phyloP scores from a whole-genome alignment of 2,888 invertebrate genomes.

The Amblyteles armatorius region DNA sequence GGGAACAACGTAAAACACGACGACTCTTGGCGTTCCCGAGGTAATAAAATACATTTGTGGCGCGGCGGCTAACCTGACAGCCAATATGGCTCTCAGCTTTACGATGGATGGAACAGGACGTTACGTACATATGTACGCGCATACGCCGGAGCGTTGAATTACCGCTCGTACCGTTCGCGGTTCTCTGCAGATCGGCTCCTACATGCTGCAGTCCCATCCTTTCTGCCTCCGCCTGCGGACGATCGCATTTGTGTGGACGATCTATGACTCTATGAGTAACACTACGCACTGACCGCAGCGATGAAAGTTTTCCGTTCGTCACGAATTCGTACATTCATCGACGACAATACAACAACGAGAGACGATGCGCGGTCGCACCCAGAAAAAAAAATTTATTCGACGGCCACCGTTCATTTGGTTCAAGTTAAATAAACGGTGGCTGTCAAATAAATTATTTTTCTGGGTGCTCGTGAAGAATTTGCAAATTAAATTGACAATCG shows the following conservation, averaged over 20 bases:
- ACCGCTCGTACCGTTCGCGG: conserved; percentile 43
- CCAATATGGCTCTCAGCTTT: conserved; percentile 69
- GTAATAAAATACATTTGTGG: conserved; percentile 71
- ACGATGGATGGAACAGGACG: conserved; percentile 66
- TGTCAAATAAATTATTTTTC: too few species aligned
- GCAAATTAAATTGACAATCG: neutral
- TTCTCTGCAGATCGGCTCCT: conserved; percentile 30
- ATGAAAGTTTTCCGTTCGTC: neutral
- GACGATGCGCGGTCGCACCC: neutral
- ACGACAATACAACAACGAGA: neutral
- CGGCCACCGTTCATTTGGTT: too few species aligned
- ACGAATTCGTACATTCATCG: neutral
- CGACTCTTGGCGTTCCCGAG: conserved; percentile 65
- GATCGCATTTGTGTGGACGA: neutral
- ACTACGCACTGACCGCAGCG: conserved; percentile 4
- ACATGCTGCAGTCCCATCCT: neutral
- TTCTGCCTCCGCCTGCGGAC: neutral
- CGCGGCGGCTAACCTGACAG: conserved; percentile 67
- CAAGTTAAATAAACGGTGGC: too few species aligned
- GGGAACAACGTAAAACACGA: conserved; percentile 65
- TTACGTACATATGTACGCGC: conserved; percentile 13
- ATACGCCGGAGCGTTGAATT: conserved; percentile 57
- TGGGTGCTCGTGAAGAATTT: neutral
- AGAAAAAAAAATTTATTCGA: too few species aligned
- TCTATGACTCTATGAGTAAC: conserved; percentile 27